Conservation (phyloP, 2,888 invertebrate species). For the Cotesia congregata region DNA sequence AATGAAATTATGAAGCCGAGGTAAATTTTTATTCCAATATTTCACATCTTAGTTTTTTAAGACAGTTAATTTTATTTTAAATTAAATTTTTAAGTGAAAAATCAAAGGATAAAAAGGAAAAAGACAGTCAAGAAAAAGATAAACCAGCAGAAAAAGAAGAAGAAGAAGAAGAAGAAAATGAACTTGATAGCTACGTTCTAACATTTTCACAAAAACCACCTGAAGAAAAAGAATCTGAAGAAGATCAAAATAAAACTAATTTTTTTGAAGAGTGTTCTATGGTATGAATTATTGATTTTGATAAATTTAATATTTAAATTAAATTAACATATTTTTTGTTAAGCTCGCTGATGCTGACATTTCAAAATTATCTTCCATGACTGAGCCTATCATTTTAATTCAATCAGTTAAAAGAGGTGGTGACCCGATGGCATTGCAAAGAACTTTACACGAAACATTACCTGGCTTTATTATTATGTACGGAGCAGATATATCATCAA, state of each 20-base stretch:
- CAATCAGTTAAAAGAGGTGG: slow-evolving; percentile 85
- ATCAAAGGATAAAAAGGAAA: slow-evolving; percentile 44
- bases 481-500: slow-evolving; percentile 87
- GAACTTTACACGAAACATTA: slow-evolving; percentile 76
- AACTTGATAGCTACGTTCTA: slow-evolving; percentile 78
- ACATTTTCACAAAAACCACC: slow-evolving; percentile 76
- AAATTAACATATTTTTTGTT: not conserved
- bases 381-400: slow-evolving; percentile 80
- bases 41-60: too few relatives aligned
- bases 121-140: slow-evolving; percentile 54
- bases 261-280: slow-evolving; percentile 64
- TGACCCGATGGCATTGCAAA: slow-evolving; percentile 80
- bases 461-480: slow-evolving; percentile 93
- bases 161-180: slow-evolving; percentile 70
- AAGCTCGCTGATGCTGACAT: slow-evolving; percentile 79
- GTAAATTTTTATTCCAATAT: slow-evolving; percentile 9
- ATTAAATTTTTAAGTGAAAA: slow-evolving; percentile 19
- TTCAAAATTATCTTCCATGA: slow-evolving; percentile 73
- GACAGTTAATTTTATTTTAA: not conserved
- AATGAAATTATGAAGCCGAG: slow-evolving; percentile 32
- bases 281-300: slow-evolving; percentile 24
- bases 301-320: not conserved
- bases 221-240: slow-evolving; percentile 23
- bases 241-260: slow-evolving; percentile 46
- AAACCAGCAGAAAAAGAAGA: slow-evolving; percentile 47